phyloP scores from a whole-genome alignment of 2,113 vertebrate genomes.

The Cochlearius cochlearius region DNA sequence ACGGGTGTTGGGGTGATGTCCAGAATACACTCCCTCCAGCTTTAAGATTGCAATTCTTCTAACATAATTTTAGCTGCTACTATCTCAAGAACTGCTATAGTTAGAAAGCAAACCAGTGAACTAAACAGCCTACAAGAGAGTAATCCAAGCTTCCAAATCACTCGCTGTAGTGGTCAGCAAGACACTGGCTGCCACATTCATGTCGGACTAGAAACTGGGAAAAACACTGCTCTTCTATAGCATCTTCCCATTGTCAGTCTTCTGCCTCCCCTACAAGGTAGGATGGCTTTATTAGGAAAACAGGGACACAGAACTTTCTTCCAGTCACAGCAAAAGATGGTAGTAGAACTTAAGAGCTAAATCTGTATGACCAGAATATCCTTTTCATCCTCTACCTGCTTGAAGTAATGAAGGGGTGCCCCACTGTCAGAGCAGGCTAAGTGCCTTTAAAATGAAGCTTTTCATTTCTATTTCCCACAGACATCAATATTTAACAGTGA shows the following conservation, averaged over 20 bases:
- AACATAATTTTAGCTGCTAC: slow-evolving; percentile 45
- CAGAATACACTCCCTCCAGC: slow-evolving; percentile 11
- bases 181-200: not conserved
- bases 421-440: slow-evolving; percentile 32
- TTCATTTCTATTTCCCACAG: slow-evolving; percentile 65
- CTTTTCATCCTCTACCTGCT: not conserved
- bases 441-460: slow-evolving; percentile 51
- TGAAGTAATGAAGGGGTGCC: slow-evolving; percentile 10
- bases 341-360: not conserved
- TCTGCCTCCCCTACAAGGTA: not conserved
- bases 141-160: not conserved
- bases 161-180: not conserved
- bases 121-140: slow-evolving; percentile 5
- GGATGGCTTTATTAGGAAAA: not conserved
- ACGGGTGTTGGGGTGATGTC: not conserved
- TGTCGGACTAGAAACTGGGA: not conserved
- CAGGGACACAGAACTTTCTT: not conserved
- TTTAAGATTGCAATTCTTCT: slow-evolving; percentile 33
- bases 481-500: slow-evolving; percentile 67
- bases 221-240: not conserved
- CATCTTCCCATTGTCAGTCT: not conserved
- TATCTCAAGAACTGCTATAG: slow-evolving; percentile 55
- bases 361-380: not conserved
- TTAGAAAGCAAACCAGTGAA: slow-evolving; percentile 58
- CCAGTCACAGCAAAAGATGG: not conserved